Evolutionary conservation across 2,888 invertebrate genomes (phyloP).

Genomic region (Agriotes lineatus): DNA sequence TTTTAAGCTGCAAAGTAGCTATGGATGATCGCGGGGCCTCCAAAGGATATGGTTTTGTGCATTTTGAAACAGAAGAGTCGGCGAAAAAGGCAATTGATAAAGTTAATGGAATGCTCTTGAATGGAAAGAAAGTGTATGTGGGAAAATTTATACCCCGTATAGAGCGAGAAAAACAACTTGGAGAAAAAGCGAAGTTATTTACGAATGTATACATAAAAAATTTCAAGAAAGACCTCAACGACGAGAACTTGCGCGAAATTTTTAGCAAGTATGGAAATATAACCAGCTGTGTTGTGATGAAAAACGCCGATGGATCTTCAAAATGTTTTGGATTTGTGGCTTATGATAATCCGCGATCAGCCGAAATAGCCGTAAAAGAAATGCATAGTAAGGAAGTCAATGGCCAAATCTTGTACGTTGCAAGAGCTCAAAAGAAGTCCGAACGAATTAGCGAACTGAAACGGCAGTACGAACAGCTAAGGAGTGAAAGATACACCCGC

Average conservation of each 20-base stretch:
- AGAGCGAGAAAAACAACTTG: conserved; percentile 96
- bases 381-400: conserved; percentile 89
- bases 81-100: conserved; percentile 97
- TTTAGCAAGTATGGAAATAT: conserved; percentile 93
- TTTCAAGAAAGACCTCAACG: conserved; percentile 92
- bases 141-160: conserved; percentile 98
- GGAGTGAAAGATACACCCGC: conserved; percentile 86
- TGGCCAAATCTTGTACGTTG: conserved; percentile 87
- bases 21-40: conserved; percentile 94
- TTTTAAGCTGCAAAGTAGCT: conserved; percentile 97
- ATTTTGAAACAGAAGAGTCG: conserved; percentile 98
- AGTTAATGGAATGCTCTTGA: conserved; percentile 98
- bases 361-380: conserved; percentile 92
- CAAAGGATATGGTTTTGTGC: conserved; percentile 98
- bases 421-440: conserved; percentile 98
- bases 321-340: conserved; percentile 99
- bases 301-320: conserved; percentile 90
- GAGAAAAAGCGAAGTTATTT: conserved; percentile 94
- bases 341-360: conserved; percentile 95
- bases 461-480: conserved; percentile 94
- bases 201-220: conserved; percentile 99
- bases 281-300: conserved; percentile 93
- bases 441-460: conserved; percentile 97
- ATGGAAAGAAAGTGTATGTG: conserved; percentile 97
- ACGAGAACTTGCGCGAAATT: conserved; percentile 89